Percentiles rank a stretch among this genome's conserved stretches.
Conservation (phyloP, 2,888 invertebrate genomes). For the Capitulum mitella region DNA sequence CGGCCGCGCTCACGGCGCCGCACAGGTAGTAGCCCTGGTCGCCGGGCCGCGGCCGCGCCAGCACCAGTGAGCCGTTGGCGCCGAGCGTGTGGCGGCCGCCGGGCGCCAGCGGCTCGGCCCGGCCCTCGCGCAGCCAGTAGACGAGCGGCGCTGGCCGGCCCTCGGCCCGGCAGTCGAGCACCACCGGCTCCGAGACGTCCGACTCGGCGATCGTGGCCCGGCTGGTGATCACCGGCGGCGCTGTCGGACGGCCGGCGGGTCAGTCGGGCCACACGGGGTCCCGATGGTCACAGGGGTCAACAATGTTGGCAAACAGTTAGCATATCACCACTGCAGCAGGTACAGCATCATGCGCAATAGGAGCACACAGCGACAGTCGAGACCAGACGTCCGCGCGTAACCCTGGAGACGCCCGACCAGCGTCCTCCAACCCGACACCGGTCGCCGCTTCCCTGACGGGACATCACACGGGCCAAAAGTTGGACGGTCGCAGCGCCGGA, state of each 20-base stretch:
- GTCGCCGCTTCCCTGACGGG: too few relatives aligned
- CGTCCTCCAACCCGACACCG: too few relatives aligned
- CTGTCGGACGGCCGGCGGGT: background rate
- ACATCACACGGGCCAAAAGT: too few relatives aligned
- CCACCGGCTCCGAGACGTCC: constrained; percentile 18
- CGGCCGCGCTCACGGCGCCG: constrained; percentile 20
- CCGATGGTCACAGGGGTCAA: too few relatives aligned
- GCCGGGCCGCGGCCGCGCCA: constrained; percentile 25
- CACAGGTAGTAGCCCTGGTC: constrained; percentile 26
- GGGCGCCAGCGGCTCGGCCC: constrained; percentile 10
- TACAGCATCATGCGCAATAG: too few relatives aligned
- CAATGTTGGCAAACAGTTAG: too few relatives aligned
- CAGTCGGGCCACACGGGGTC: too few relatives aligned
- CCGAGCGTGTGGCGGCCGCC: background rate
- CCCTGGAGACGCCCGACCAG: too few relatives aligned
- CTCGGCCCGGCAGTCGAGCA: background rate
- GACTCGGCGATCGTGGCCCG: constrained; percentile 6
- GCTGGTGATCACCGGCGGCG: constrained; percentile 12
- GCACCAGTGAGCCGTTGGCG: constrained; percentile 22
- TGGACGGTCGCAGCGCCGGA: too few relatives aligned
- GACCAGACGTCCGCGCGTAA: too few relatives aligned
- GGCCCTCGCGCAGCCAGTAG: constrained; percentile 23
- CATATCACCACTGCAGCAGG: too few relatives aligned
- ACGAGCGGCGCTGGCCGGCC: constrained; percentile 14
- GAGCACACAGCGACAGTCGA: too few relatives aligned